phyloP scores from a whole-genome alignment of 2,797 vertebrate species.

The Nyctalus aviator region DNA sequence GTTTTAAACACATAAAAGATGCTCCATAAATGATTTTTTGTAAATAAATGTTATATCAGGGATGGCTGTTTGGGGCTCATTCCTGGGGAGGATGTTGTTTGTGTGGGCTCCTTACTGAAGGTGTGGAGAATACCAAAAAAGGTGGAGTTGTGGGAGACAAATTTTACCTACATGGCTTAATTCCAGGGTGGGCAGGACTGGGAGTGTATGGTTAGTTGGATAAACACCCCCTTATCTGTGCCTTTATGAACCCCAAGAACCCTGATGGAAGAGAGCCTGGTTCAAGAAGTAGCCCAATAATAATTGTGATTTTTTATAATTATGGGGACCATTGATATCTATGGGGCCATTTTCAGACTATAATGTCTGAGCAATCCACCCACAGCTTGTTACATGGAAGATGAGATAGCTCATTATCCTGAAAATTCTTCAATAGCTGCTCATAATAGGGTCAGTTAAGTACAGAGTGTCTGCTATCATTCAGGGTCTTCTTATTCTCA shows the following conservation, averaged over 20 bases:
- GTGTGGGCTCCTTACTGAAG: background rate
- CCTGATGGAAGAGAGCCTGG: background rate
- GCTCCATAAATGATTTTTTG: background rate
- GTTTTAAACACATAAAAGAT: constrained; percentile 8
- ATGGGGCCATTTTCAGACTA: background rate
- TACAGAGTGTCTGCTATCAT: constrained; percentile 72
- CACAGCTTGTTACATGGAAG: constrained; percentile 76
- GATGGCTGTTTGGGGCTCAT: background rate
- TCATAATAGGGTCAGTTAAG: constrained; percentile 79
- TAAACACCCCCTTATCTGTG: background rate
- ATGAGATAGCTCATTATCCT: constrained; percentile 78
- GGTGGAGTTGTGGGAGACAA: background rate
- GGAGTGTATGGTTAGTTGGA: background rate
- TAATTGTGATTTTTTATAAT: background rate
- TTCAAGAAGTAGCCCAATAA: background rate
- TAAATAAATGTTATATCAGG: background rate
- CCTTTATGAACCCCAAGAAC: background rate
- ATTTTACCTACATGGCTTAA: background rate
- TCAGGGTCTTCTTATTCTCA: constrained; percentile 69
- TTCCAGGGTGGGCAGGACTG: background rate
- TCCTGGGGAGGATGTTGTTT: background rate
- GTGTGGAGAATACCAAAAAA: background rate
- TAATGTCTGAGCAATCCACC: constrained; percentile 52
- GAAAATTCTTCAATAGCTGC: constrained; percentile 80
- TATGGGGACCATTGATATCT: background rate